phyloP scores from a whole-genome alignment of 2,797 vertebrate genomes.

The Lophotriccus pileatus region DNA sequence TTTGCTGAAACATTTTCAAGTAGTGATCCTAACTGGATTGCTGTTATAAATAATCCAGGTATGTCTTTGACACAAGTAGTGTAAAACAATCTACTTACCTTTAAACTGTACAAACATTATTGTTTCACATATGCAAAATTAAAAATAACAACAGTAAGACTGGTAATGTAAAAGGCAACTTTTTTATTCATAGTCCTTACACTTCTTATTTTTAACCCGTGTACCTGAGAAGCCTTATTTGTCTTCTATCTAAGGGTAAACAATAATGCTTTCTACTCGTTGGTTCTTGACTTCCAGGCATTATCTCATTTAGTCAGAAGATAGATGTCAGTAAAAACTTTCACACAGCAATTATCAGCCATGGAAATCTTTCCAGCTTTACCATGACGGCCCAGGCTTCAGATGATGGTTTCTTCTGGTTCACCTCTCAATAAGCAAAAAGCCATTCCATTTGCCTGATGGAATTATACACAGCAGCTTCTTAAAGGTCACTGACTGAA shows the following conservation, averaged over 20 bases:
- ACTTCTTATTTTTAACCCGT: accelerated
- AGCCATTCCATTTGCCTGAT: not conserved
- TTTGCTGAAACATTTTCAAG: not conserved
- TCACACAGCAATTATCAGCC: not conserved
- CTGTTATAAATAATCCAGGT: not conserved
- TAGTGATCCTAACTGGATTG: not conserved
- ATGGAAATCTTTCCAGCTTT: not conserved
- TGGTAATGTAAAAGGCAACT: not conserved
- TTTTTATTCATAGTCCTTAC: not conserved
- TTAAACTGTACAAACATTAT: not conserved
- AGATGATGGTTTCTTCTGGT: not conserved
- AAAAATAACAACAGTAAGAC: not conserved
- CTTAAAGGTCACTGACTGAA: not conserved
- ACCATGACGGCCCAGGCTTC: not conserved
- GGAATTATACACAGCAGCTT: not conserved
- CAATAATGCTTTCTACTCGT: not conserved
- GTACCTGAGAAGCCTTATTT: not conserved
- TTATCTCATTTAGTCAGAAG: not conserved
- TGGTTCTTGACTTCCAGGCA: not conserved
- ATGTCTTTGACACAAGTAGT: not conserved
- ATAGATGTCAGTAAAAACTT: not conserved
- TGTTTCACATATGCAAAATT: not conserved
- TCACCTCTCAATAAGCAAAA: not conserved
- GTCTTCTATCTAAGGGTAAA: not conserved
- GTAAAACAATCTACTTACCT: not conserved